These are phyloP conservation scores for Pangasius sanitwongsei DNA, from an alignment of 2,797 vertebrate genomes.

Conservation along the genomic window DNA sequence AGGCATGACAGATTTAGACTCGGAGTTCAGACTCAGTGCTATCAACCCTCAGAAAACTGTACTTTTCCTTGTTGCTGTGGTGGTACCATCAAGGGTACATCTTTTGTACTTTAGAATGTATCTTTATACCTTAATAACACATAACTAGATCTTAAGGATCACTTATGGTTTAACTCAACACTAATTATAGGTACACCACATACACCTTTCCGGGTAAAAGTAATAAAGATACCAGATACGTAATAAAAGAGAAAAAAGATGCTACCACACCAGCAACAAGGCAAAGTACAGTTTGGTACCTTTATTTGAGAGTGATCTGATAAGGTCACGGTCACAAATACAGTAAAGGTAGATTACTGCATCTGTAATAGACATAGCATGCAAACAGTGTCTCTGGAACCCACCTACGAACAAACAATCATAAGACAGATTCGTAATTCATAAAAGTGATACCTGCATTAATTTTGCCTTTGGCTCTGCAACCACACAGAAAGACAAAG, in stretches of 20 bases:
- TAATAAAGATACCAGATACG: neutral
- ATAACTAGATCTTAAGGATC: neutral
- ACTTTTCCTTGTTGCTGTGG: neutral
- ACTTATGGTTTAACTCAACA: neutral
- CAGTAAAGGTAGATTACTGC: neutral
- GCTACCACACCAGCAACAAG: neutral
- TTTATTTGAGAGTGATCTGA: conserved; percentile 13
- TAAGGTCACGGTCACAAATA: neutral
- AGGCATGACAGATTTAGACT: neutral
- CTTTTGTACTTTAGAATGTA: neutral
- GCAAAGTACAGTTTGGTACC: neutral
- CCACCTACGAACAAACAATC: neutral
- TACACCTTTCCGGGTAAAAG: neutral
- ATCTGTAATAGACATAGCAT: neutral
- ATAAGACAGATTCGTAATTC: neutral
- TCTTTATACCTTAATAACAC: neutral
- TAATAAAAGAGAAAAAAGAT: neutral
- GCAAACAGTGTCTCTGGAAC: neutral
- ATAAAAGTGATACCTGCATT: neutral
- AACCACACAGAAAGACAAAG: neutral
- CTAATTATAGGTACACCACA: neutral
- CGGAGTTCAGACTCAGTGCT: neutral
- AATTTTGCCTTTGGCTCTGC: conserved; percentile 20
- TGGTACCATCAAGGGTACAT: neutral
- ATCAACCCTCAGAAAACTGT: neutral